These are phyloP conservation scores for Falcaria lacertinaria DNA, from an alignment of 2,888 invertebrate genomes.

Conservation along the genomic window DNA sequence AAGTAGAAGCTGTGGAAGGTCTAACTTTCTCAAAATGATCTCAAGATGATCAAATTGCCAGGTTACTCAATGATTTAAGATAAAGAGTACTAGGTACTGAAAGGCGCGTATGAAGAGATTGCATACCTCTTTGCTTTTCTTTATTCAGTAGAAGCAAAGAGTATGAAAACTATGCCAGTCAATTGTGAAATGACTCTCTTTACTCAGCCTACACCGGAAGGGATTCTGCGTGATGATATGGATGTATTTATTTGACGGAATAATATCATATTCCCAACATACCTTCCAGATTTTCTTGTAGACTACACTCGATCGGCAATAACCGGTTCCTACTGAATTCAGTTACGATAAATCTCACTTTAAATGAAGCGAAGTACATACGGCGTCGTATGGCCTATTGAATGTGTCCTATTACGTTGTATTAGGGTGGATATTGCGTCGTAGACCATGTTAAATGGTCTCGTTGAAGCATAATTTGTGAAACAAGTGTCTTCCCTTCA, in stretches of 20 bases:
- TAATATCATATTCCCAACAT: background rate
- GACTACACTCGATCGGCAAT: conserved; percentile 22
- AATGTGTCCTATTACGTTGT: conserved; percentile 17
- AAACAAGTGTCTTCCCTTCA: conserved; percentile 49
- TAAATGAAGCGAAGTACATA: conserved; percentile 23
- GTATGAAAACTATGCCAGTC: too few species aligned
- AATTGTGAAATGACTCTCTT: too few species aligned
- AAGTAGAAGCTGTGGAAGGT: too few species aligned
- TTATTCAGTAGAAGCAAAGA: too few species aligned
- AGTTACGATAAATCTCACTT: conserved; percentile 53
- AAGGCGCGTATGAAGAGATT: too few species aligned
- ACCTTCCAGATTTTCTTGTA: background rate
- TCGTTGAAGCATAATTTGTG: conserved; percentile 33
- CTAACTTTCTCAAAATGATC: too few species aligned
- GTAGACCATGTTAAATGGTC: conserved; percentile 31
- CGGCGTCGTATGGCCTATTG: conserved; percentile 14
- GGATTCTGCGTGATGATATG: too few species aligned
- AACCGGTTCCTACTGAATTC: conserved; percentile 42
- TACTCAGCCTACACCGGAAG: too few species aligned
- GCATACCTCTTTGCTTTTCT: too few species aligned
- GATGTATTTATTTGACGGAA: background rate
- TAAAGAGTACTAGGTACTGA: too few species aligned
- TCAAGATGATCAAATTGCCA: too few species aligned
- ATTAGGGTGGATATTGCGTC: conserved; percentile 29
- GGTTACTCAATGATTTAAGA: too few species aligned